Evolutionary conservation across 2,113 vertebrate genomes (phyloP), one percentile per base, ranked within the genome.

Genomic region (Urocolius indicus): DNA sequence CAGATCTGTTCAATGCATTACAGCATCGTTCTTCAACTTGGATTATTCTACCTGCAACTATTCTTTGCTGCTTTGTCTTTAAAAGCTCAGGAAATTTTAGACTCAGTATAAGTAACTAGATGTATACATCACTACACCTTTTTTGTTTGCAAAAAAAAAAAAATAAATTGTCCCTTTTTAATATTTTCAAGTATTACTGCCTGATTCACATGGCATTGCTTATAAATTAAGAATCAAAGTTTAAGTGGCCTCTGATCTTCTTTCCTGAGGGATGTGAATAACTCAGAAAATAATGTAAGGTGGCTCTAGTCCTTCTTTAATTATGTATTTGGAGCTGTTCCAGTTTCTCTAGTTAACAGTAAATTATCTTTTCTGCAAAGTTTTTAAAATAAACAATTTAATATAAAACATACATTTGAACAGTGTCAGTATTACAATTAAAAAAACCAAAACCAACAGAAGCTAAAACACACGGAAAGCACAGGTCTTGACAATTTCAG

Each of bases 181-280:
- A 69, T 67, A 80, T 73, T 97, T 91, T 80, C 51, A 90, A 85
- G n/a, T 67, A 74, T 83, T 93, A 88, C 91, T 95, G 90, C 79
- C 91, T 89, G 34, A 93, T 91, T 93, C 88, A 93, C 32, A 77
- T 10, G 23, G 38, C 52, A 71, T 24, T 59, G 79, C 82, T 95
- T 90, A 95, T 96, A 91, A 96, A 97, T 96, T 90, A 97, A 91
- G 95, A 96, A 95, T 96, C 94, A 95, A 97, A 95, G 87, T 88
- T 90, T 94, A 85, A 71, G 58, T 2, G 1, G 93, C 32, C 68
- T 97, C 92, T 97, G 96, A 96, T 96, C 95, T 93, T 94, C 79
- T 83, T 90, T 95, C 90, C 82, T 94, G 78, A 85, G 90, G 84
- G 85, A 91, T 81, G 72, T 27, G 84, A 97, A 67, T 65, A 87